Evolutionary conservation across 2,888 invertebrate genomes (phyloP).

Genomic region (Melieria crassipennis): DNA sequence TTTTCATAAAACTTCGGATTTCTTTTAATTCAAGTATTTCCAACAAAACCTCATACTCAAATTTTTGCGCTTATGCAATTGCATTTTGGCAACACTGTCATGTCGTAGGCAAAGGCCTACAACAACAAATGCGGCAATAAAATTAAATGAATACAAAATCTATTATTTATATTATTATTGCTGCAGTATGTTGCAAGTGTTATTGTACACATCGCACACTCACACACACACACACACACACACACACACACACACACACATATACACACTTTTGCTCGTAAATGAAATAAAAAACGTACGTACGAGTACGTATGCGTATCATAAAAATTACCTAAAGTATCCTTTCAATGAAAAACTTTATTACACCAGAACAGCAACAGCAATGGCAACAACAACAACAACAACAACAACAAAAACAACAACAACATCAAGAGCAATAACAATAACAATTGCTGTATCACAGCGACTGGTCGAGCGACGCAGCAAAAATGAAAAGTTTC

Average conservation of each 20-base stretch:
- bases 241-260: background rate
- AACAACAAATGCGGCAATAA: background rate
- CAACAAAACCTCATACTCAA: no score
- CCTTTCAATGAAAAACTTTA: constrained; percentile 11
- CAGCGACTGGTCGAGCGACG: no score
- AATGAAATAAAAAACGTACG: background rate
- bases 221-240: background rate
- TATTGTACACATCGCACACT: background rate
- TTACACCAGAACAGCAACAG: background rate
- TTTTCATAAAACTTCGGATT: no score
- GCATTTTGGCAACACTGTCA: no score
- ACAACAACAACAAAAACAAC: no score
- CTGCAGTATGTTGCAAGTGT: background rate
- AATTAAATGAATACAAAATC: background rate
- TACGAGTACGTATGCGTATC: background rate
- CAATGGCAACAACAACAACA: no score
- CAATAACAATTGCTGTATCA: no score
- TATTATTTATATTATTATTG: background rate
- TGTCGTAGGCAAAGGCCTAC: background rate
- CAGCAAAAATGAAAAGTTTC: background rate
- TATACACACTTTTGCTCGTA: background rate
- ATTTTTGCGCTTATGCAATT: no score
- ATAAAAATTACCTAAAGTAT: constrained; percentile 19
- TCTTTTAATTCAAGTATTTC: no score
- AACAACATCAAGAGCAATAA: no score